Base-by-base conservation (phyloP, 2,797 vertebrate species). In the Chloroceryle amazona region DNA sequence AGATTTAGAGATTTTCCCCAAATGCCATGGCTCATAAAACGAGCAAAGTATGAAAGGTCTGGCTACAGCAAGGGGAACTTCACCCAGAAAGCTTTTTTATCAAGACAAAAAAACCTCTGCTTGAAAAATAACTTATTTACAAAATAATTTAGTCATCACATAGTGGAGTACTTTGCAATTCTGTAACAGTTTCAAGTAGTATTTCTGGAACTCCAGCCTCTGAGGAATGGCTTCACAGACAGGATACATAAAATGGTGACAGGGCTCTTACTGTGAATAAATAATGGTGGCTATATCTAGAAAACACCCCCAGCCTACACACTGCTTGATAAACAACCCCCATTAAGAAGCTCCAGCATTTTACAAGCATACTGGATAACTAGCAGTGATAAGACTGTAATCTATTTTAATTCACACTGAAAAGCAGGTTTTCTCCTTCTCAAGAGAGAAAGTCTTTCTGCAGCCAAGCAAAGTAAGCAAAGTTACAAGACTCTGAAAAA, bases 31-130 rank as follows among this genome's bases (percentile, higher is more conserved):
- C 29, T 18, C 13, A 22, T 3, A 20, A 52, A 47, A 57, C 2
- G 16, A 61, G 19, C 1, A 11, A 63, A 71, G 13, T 0, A 18
- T 1, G 1, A n/a, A 22, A 66, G 7, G 3, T 63, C 41, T 11
- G 9, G 12, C 44, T 88, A 4, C 44, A 89, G 11, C 7, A 5
- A 57, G 9, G 3, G 1, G 21, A 75, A 18, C 18, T 31, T 57
- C 14, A 63, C 46, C 37, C 37, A 19, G 12, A 78, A 18, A 44
- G 5, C 13, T 41, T 54, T 29, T n/a, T 31, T 11, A 80, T 28
- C 26, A 46, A 41, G 19, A 46, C 0, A 0, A 4, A 81, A 83
- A 58, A 33, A 70, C 49, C 8, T 7, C 26, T 16, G 11, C 25
- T 60, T 39, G 6, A 18, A 52, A 23, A 28, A 37, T 3, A 6